phyloP scores from a whole-genome alignment of 2,888 invertebrate species.

The Phengaris arion region DNA sequence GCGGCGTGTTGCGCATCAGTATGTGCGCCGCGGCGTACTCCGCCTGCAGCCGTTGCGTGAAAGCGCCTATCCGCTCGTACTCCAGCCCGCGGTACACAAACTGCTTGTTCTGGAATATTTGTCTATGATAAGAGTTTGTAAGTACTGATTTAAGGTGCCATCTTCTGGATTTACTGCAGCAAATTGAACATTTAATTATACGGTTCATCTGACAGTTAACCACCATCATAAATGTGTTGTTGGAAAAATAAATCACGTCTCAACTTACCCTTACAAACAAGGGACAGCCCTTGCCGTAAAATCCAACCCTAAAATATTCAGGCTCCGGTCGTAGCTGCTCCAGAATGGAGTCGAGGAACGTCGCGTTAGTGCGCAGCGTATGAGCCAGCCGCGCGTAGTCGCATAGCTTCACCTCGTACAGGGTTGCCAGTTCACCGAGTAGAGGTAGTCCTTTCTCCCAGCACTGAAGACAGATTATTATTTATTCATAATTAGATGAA shows the following conservation, averaged over 20 bases:
- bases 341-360: constrained; percentile 94
- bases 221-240: too few species aligned
- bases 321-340: constrained; percentile 93
- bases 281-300: constrained; percentile 95
- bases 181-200: too few species aligned
- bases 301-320: constrained; percentile 97
- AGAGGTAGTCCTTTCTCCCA: constrained; percentile 98
- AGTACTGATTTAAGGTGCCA: too few species aligned
- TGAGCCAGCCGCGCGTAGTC: constrained; percentile 93
- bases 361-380: constrained; percentile 91
- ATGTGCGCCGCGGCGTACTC: constrained; percentile 97
- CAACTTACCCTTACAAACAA: constrained; percentile 92
- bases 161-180: too few species aligned
- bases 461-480: constrained; percentile 77
- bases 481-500: neutral
- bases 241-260: neutral
- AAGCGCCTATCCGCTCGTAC: constrained; percentile 96
- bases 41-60: constrained; percentile 94
- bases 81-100: constrained; percentile 97
- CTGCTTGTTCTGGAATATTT: constrained; percentile 87
- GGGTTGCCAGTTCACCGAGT: constrained; percentile 91
- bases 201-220: too few species aligned
- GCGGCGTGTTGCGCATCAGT: constrained; percentile 93
- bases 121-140: too few species aligned
- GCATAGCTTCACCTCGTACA: constrained; percentile 92